Conservation (phyloP, 1,140 invertebrate genomes). For the Neodiprion lecontei region DNA sequence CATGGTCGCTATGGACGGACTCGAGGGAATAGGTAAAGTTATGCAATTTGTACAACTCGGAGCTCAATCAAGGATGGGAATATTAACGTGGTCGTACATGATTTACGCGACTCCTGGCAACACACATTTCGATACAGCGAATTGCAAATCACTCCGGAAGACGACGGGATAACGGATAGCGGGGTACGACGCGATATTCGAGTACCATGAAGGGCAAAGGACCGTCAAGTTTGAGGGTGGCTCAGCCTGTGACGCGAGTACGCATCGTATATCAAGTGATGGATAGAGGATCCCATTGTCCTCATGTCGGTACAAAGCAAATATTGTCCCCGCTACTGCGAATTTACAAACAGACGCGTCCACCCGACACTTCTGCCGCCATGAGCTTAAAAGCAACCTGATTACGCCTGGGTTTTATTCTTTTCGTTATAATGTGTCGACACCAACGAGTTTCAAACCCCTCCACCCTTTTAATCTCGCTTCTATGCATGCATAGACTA, state of each 20-base stretch:
- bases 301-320: constrained; percentile 55
- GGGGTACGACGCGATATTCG: background rate
- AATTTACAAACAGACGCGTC: constrained; percentile 3
- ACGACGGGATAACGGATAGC: background rate
- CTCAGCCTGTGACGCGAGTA: background rate
- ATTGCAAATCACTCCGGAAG: background rate
- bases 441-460: background rate
- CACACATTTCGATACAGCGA: background rate
- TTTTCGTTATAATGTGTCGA: background rate
- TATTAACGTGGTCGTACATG: background rate
- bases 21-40: background rate
- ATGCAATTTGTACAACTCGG: background rate
- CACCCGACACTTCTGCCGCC: background rate
- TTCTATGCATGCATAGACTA: background rate
- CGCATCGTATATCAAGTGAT: constrained; percentile 45
- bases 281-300: constrained; percentile 55
- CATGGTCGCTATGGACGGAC: too few relatives aligned
- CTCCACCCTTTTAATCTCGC: background rate
- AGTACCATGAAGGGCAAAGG: background rate
- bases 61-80: background rate
- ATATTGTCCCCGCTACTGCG: constrained; percentile 55
- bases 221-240: background rate
- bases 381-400: background rate
- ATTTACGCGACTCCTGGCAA: background rate
- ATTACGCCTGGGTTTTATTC: background rate